Percentiles rank a stretch among this genome's conserved stretches.
Conservation (phyloP, 2,888 invertebrate species). For the Oscheius onirici region DNA sequence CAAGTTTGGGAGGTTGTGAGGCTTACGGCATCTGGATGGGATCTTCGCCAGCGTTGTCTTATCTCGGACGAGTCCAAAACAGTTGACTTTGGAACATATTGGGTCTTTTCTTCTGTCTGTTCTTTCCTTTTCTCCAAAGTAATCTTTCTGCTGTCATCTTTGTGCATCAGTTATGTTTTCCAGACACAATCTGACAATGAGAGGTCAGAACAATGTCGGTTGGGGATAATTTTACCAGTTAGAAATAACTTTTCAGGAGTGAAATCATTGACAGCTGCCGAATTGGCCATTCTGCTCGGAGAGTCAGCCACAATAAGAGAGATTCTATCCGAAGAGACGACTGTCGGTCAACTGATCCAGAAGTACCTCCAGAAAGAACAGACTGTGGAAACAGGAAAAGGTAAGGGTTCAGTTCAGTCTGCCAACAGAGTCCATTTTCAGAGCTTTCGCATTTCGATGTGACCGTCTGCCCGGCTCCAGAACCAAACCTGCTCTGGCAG, state of each 20-base stretch:
- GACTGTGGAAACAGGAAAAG: background rate
- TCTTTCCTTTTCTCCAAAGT: too few species aligned
- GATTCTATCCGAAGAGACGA: conserved; percentile 21
- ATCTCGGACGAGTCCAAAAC: too few species aligned
- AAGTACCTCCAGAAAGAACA: conserved; percentile 12
- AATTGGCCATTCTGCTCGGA: conserved; percentile 22
- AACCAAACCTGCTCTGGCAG: background rate
- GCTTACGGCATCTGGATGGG: too few species aligned
- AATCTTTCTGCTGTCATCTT: too few species aligned
- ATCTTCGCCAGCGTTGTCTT: too few species aligned
- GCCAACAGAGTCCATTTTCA: background rate
- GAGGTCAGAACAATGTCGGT: too few species aligned
- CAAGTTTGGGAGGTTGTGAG: too few species aligned
- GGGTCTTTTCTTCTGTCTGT: too few species aligned
- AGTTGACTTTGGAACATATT: too few species aligned
- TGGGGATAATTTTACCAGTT: too few species aligned
- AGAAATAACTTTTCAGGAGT: conserved; percentile 15
- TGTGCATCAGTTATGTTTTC: too few species aligned
- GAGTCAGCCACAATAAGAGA: conserved; percentile 2
- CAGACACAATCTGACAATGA: background rate
- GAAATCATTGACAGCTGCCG: conserved; percentile 15
- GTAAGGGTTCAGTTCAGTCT: background rate
- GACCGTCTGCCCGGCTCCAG: background rate
- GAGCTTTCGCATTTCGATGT: background rate
- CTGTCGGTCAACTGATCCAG: conserved; percentile 7